Percentiles rank a stretch among this genome's conserved stretches.
Evolutionary conservation across 2,888 invertebrate species (phyloP).

Genomic region (Aspidiotus rigidus): DNA sequence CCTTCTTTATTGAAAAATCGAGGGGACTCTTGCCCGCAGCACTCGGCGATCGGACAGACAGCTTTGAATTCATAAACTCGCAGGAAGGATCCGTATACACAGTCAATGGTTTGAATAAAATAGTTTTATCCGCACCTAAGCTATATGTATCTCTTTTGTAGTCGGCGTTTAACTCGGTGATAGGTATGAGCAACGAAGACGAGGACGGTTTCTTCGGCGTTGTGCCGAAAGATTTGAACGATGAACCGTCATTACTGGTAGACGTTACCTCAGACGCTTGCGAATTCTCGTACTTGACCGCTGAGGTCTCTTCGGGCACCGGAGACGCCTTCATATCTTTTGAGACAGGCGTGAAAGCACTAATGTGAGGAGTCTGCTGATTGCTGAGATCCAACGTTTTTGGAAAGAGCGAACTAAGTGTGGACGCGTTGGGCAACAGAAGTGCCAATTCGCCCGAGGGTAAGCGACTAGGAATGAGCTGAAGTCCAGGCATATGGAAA

Average conservation of each 20-base stretch:
- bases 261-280: constrained; percentile 34
- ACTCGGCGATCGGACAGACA: constrained; percentile 2
- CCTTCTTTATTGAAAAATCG: constrained; percentile 38
- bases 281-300: constrained; percentile 24
- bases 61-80: constrained; percentile 19
- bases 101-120: constrained; percentile 35
- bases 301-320: constrained; percentile 17
- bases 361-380: constrained; percentile 38
- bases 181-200: constrained; percentile 24
- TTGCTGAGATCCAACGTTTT: constrained; percentile 41
- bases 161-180: constrained; percentile 25
- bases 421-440: constrained; percentile 50
- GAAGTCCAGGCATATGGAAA: constrained; percentile 44
- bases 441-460: constrained; percentile 59
- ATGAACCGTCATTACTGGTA: constrained; percentile 30
- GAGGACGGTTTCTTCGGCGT: constrained; percentile 18
- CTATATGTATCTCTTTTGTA: not conserved
- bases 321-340: constrained; percentile 25
- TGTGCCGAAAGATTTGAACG: constrained; percentile 22
- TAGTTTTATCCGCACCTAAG: constrained; percentile 2
- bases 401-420: constrained; percentile 45
- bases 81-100: constrained; percentile 34
- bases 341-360: constrained; percentile 43
- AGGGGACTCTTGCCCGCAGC: constrained; percentile 35
- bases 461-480: constrained; percentile 55